These are phyloP conservation scores for Chelmon rostratus DNA, from an alignment of 2,797 vertebrate genomes.

Conservation along the genomic window DNA sequence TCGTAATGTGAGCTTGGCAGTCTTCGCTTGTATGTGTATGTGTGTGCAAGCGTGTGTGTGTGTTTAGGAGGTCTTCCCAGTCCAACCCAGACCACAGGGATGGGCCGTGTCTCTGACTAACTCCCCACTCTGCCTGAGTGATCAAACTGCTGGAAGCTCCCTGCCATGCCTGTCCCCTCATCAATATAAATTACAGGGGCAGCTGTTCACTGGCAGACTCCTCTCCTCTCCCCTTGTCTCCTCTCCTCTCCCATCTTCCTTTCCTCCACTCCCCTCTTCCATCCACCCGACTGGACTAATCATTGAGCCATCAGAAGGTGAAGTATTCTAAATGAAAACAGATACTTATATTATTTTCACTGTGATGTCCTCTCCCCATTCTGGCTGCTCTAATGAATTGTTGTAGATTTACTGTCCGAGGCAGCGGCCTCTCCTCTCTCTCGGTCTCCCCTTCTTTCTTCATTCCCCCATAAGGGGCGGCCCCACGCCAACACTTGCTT, in stretches of 20 bases:
- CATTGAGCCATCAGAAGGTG: conserved; percentile 71
- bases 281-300: conserved; percentile 63
- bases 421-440: conserved; percentile 21
- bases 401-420: conserved; percentile 55
- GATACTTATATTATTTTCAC: conserved; percentile 68
- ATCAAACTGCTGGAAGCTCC: conserved; percentile 87
- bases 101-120: conserved; percentile 74
- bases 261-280: conserved; percentile 21
- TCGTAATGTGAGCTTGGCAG: conserved; percentile 63
- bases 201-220: conserved; percentile 85
- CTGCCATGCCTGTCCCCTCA: conserved; percentile 81
- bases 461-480: conserved; percentile 40
- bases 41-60: conserved; percentile 30
- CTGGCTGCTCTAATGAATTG: conserved; percentile 31
- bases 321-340: conserved; percentile 73
- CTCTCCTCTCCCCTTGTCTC: conserved; percentile 59
- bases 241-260: conserved; percentile 40
- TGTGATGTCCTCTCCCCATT: conserved; percentile 46
- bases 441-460: conserved; percentile 30
- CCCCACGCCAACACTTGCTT: conserved; percentile 54
- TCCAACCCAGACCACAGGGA: conserved; percentile 77
- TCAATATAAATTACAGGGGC: conserved; percentile 89
- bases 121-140: conserved; percentile 83
- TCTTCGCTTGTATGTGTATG: conserved; percentile 27
- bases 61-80: conserved; percentile 71